A percentile compares a stretch with the other conserved stretches of the same genome.
Evolutionary conservation across 2,888 invertebrate species (phyloP).

Genomic region (Congeria kusceri): DNA sequence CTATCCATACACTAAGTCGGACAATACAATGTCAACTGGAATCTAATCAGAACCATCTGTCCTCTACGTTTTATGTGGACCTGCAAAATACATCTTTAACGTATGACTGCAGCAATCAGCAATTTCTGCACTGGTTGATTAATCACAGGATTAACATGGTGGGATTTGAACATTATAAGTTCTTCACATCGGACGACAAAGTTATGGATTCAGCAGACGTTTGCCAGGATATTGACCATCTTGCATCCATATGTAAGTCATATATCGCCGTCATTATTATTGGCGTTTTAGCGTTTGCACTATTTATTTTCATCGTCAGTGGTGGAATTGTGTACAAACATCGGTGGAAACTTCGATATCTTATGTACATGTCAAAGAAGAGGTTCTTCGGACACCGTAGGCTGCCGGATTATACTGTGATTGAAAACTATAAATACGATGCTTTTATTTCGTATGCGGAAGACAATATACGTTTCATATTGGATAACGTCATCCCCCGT

Average conservation of each 20-base stretch:
- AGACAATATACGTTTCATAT: no score
- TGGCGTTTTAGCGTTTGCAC: slow-evolving; percentile 22
- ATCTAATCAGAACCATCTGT: neutral
- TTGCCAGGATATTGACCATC: neutral
- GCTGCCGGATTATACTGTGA: neutral
- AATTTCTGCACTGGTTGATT: slow-evolving; percentile 34
- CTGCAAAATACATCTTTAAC: slow-evolving; percentile 26
- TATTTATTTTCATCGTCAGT: slow-evolving; percentile 31
- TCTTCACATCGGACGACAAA: neutral
- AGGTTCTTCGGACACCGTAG: slow-evolving; percentile 24
- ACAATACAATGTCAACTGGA: neutral
- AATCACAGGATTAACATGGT: slow-evolving; percentile 18
- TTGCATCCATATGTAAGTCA: slow-evolving; percentile 22
- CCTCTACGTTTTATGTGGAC: slow-evolving; percentile 7
- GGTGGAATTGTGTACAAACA: slow-evolving; percentile 46
- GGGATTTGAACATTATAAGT: slow-evolving; percentile 11
- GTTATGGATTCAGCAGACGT: neutral
- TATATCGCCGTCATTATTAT: slow-evolving; percentile 15
- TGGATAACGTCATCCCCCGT: no score
- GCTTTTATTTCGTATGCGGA: no score
- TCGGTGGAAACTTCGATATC: slow-evolving; percentile 56
- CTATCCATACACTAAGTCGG: slow-evolving; percentile 5
- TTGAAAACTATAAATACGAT: neutral
- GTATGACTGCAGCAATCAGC: slow-evolving; percentile 13
- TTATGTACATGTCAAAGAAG: slow-evolving; percentile 36